Conservation (phyloP, 2,113 vertebrate species). For the Osmerus mordax region DNA sequence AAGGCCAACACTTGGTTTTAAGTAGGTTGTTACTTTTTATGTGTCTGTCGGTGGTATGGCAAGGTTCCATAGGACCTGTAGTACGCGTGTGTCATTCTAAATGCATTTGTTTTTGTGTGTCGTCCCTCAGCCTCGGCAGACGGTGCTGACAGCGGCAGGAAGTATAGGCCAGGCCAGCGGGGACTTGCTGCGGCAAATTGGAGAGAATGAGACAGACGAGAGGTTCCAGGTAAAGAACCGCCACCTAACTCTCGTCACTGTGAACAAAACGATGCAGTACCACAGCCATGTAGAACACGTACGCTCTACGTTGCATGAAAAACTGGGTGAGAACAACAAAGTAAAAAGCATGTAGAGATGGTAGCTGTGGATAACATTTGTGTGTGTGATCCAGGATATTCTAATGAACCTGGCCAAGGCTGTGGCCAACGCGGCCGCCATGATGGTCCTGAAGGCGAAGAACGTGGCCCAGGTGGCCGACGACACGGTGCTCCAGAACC, state of each 20-base stretch:
- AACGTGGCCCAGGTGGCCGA: constrained; percentile 95
- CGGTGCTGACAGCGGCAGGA: constrained; percentile 93
- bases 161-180: constrained; percentile 98
- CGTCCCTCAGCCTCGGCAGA: constrained; percentile 86
- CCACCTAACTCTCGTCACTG: no score
- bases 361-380: not conserved
- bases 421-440: constrained; percentile 95
- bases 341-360: not conserved
- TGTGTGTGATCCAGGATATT: constrained; percentile 73
- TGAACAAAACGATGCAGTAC: no score
- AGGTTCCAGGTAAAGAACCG: constrained; percentile 84
- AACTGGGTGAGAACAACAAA: not conserved
- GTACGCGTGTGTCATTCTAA: not conserved
- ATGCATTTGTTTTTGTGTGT: constrained; percentile 9
- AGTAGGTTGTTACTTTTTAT: not conserved
- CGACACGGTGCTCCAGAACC: constrained; percentile 91
- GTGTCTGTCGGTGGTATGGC: not conserved
- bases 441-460: constrained; percentile 98
- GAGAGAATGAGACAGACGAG: constrained; percentile 93
- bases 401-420: constrained; percentile 98
- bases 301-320: no score
- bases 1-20: no score
- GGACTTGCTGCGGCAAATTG: constrained; percentile 93
- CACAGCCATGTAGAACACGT: no score
- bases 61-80: not conserved